phyloP scores from a whole-genome alignment of 2,888 invertebrate species.

The Cyclophora punctaria region DNA sequence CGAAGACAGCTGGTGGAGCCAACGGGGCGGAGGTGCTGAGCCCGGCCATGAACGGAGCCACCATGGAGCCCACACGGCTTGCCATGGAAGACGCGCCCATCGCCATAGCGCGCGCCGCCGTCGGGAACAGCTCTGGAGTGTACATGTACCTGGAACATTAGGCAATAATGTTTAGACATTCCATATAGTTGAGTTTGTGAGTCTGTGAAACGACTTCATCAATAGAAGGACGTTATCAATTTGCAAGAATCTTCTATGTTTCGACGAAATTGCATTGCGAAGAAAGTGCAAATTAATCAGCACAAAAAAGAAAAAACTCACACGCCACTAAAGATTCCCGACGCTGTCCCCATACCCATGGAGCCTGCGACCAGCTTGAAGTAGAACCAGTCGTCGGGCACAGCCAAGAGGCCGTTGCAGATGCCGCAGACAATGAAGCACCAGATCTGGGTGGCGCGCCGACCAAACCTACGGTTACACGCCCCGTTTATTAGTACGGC shows the following conservation, averaged over 20 bases:
- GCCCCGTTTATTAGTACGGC: slow-evolving; percentile 57
- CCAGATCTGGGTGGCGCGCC: slow-evolving; percentile 74
- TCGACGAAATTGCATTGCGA: too few relatives aligned
- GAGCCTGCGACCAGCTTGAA: slow-evolving; percentile 28
- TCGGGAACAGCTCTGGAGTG: slow-evolving; percentile 77
- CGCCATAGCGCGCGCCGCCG: slow-evolving; percentile 73
- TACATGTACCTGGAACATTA: slow-evolving; percentile 31
- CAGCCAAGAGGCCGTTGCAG: slow-evolving; percentile 27
- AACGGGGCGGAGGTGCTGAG: slow-evolving; percentile 19
- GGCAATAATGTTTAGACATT: too few relatives aligned
- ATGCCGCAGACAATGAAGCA: slow-evolving; percentile 75
- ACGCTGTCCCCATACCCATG: slow-evolving; percentile 27
- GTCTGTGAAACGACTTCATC: too few relatives aligned
- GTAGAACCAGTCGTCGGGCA: slow-evolving; percentile 30
- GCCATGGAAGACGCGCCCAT: slow-evolving; percentile 76
- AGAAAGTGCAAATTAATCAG: background rate
- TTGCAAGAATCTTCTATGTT: too few relatives aligned
- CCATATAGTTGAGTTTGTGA: too few relatives aligned
- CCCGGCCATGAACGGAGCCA: slow-evolving; percentile 73
- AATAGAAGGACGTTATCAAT: too few relatives aligned
- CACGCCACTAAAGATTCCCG: slow-evolving; percentile 31
- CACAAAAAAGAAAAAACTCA: slow-evolving; percentile 17
- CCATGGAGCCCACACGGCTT: slow-evolving; percentile 74
- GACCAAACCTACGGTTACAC: slow-evolving; percentile 76
- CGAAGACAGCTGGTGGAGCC: slow-evolving; percentile 31